Conservation (phyloP, 2,888 invertebrate genomes). For the Napeogenes inachia region DNA sequence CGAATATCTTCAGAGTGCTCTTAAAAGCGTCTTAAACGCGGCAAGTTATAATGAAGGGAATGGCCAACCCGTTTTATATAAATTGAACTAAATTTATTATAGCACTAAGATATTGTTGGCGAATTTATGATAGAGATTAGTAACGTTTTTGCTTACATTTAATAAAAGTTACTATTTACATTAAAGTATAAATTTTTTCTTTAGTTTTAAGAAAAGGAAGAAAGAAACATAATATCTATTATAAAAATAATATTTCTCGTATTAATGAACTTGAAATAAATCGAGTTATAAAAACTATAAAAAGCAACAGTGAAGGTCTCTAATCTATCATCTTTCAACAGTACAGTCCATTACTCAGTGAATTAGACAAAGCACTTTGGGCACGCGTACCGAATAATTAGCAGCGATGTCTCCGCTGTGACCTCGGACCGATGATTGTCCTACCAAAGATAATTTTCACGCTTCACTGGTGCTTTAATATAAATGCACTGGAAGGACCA, state of each 20-base stretch:
- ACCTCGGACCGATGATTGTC: conserved; percentile 43
- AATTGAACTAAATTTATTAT: conserved; percentile 7
- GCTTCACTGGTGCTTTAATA: conserved; percentile 30
- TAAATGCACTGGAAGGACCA: conserved; percentile 28
- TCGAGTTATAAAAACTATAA: too few relatives aligned
- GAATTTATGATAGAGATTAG: background rate
- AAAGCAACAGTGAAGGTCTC: too few relatives aligned
- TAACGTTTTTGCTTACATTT: too few relatives aligned
- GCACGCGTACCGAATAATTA: conserved; percentile 46
- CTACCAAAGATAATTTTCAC: conserved; percentile 35
- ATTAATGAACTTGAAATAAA: too few relatives aligned
- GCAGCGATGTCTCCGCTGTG: conserved; percentile 34
- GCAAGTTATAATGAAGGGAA: conserved; percentile 50
- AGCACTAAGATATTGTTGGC: conserved; percentile 10
- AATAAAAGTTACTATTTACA: too few relatives aligned
- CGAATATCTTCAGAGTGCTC: conserved; percentile 47
- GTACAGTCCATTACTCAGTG: conserved; percentile 22
- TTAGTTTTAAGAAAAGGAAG: too few relatives aligned
- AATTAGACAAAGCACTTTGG: conserved; percentile 28
- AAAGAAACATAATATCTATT: too few relatives aligned
- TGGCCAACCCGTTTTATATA: conserved; percentile 38
- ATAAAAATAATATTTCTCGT: too few relatives aligned
- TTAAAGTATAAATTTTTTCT: too few relatives aligned
- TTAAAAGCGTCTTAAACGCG: conserved; percentile 57
- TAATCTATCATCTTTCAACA: conserved; percentile 13